phyloP scores from a whole-genome alignment of 2,888 invertebrate species.

The Onthophagus sagittarius region DNA sequence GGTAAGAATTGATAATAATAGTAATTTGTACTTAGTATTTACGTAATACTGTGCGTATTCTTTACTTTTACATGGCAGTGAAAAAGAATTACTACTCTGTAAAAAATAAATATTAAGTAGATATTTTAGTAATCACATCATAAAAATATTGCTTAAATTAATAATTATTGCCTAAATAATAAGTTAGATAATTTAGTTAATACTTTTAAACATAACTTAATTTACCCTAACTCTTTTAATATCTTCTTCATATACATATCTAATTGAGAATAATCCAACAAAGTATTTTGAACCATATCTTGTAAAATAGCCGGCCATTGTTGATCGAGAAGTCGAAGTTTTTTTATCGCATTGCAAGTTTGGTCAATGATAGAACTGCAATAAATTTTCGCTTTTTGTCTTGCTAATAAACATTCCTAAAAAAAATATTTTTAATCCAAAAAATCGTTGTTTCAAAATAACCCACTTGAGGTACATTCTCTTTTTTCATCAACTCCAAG shows the following conservation, averaged over 20 bases:
- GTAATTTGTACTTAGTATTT: constrained; percentile 23
- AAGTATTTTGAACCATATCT: constrained; percentile 72
- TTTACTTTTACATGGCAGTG: constrained; percentile 21
- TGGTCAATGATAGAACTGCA: constrained; percentile 67
- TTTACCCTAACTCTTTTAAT: constrained; percentile 51
- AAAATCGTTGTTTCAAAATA: background rate
- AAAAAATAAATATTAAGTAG: background rate
- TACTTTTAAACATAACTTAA: background rate
- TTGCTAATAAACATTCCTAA: constrained; percentile 69
- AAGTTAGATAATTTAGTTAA: too few relatives aligned
- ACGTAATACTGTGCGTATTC: constrained; percentile 24
- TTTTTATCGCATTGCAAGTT: constrained; percentile 72
- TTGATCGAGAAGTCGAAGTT: constrained; percentile 68
- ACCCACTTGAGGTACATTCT: constrained; percentile 52
- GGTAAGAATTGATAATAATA: background rate
- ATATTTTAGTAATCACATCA: background rate
- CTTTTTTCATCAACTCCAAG: constrained; percentile 67
- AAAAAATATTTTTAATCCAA: constrained; percentile 28
- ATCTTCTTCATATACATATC: constrained; percentile 73
- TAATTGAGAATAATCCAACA: constrained; percentile 77
- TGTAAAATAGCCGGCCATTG: constrained; percentile 75
- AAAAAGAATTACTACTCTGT: constrained; percentile 7
- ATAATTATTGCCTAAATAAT: too few relatives aligned
- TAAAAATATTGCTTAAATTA: too few relatives aligned
- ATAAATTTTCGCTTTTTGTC: constrained; percentile 71